These are phyloP conservation scores for Drosophila miranda DNA, from an alignment of 1,140 invertebrate genomes.

Conservation along the genomic window DNA sequence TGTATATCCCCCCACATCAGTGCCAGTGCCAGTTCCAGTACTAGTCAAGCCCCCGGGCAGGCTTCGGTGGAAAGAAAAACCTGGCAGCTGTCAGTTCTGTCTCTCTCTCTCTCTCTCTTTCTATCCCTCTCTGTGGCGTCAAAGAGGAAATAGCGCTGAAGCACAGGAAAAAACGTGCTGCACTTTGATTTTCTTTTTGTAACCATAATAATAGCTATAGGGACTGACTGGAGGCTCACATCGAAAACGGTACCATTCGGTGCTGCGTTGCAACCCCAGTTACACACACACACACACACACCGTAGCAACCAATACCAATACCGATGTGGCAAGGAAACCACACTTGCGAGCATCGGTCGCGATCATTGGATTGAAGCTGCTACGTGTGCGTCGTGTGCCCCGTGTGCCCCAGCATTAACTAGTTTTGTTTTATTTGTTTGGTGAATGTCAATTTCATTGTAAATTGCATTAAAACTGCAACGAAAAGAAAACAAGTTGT, in stretches of 20 bases:
- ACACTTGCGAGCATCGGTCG: conserved; percentile 2
- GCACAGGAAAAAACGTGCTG: conserved; percentile 47
- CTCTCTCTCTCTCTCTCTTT: conserved; percentile 17
- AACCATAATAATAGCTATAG: conserved; percentile 17
- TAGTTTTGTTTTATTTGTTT: conserved; percentile 74
- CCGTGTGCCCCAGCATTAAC: conserved; percentile 62
- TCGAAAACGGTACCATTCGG: conserved; percentile 3
- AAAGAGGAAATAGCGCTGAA: conserved; percentile 12
- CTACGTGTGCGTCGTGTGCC: conserved; percentile 4
- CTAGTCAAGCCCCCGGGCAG: too few species aligned
- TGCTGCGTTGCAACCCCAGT: conserved; percentile 33
- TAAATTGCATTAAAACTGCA: conserved; percentile 56
- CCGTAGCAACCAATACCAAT: neutral
- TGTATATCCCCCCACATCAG: conserved; percentile 3
- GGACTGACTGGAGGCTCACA: conserved; percentile 9
- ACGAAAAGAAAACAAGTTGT: conserved; percentile 67
- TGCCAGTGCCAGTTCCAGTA: neutral
- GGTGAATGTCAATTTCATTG: conserved; percentile 79
- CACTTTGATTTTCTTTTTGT: conserved; percentile 39
- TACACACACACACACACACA: neutral
- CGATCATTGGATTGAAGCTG: neutral
- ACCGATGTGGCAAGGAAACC: conserved; percentile 20
- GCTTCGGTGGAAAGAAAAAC: too few species aligned
- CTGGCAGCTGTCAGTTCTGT: conserved; percentile 3
- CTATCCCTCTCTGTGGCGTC: conserved; percentile 3